Conservation (phyloP, 2,888 invertebrate species). For the Trachelus stipa region DNA sequence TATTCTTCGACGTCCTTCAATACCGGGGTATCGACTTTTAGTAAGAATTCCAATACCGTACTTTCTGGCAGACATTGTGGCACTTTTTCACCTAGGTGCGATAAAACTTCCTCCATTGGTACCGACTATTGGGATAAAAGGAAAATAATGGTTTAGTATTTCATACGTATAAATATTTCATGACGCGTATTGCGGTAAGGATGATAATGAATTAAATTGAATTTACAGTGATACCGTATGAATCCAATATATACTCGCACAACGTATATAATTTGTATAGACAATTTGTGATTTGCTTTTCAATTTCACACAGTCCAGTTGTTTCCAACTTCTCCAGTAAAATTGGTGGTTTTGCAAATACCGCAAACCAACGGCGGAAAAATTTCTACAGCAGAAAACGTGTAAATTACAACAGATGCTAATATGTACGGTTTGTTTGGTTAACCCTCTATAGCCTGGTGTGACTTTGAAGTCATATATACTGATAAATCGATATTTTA, state of each 20-base stretch:
- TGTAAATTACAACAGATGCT: not conserved
- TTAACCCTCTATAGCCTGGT: too few species aligned
- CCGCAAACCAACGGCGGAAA: not conserved
- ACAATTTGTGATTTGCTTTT: conserved; percentile 39
- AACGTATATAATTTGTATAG: conserved; percentile 45
- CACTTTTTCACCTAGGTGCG: conserved; percentile 28
- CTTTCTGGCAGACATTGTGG: conserved; percentile 45
- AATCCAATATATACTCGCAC: conserved; percentile 39
- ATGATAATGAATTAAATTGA: not conserved
- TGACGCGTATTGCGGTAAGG: not conserved
- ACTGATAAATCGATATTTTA: too few species aligned
- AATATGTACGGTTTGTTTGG: not conserved
- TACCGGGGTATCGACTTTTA: conserved; percentile 34
- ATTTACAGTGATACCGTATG: conserved; percentile 6
- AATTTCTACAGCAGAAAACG: not conserved
- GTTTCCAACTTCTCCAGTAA: conserved; percentile 39
- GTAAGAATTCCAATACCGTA: conserved; percentile 45
- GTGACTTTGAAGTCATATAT: too few species aligned
- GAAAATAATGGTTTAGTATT: not conserved
- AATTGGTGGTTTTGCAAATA: conserved; percentile 36
- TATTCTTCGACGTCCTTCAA: conserved; percentile 42
- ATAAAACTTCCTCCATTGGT: conserved; percentile 28
- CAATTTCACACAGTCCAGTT: conserved; percentile 32
- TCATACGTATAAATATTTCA: not conserved
- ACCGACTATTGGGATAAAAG: conserved; percentile 30